Conservation (phyloP, 2,888 invertebrate genomes). For the Andrena praecox region DNA sequence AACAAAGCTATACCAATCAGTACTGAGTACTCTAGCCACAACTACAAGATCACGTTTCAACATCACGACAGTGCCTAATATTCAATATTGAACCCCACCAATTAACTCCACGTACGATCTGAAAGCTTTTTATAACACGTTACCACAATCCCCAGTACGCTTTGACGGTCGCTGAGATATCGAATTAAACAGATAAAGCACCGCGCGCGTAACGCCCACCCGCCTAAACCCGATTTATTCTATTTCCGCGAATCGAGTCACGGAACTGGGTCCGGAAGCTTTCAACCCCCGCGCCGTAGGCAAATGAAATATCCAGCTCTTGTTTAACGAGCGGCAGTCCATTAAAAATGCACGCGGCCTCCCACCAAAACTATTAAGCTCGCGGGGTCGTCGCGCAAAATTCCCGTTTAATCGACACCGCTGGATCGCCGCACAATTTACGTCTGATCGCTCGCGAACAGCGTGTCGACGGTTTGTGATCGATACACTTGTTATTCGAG, state of each 20-base stretch:
- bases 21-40: too few relatives aligned
- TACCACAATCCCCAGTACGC: background rate
- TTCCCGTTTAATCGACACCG: conserved; percentile 39
- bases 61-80: too few relatives aligned
- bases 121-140: too few relatives aligned
- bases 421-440: conserved; percentile 37
- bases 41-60: too few relatives aligned
- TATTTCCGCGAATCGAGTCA: background rate
- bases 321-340: background rate
- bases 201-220: background rate
- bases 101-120: too few relatives aligned
- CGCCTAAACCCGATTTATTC: background rate
- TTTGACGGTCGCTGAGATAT: background rate
- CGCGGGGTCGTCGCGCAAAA: conserved; percentile 26
- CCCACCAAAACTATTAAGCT: conserved; percentile 7
- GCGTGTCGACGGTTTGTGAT: conserved; percentile 51
- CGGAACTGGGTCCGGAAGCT: background rate
- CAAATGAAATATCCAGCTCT: background rate
- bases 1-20: too few relatives aligned
- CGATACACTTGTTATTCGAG: conserved; percentile 47
- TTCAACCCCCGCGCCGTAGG: background rate
- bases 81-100: too few relatives aligned
- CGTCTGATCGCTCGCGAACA: conserved; percentile 56
- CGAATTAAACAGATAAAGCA: background rate
- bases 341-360: conserved; percentile 43